A percentile compares a stretch with the other conserved stretches of the same genome.
These are phyloP conservation scores for Sesia bembeciformis DNA, from an alignment of 2,888 invertebrate species.

Conservation along the genomic window DNA sequence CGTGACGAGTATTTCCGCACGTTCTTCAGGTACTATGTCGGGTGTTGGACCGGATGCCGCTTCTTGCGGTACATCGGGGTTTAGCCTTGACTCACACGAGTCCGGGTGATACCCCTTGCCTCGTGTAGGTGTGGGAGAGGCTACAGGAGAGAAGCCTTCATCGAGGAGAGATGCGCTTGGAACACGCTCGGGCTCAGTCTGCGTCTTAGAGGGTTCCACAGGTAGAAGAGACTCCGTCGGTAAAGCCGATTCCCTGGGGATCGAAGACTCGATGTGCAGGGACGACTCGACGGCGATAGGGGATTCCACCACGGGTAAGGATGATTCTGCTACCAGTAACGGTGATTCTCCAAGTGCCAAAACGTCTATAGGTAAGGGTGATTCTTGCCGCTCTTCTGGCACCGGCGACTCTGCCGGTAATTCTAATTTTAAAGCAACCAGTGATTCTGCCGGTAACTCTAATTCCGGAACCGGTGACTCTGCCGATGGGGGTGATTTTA, in stretches of 20 bases:
- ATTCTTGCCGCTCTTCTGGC: constrained; percentile 1
- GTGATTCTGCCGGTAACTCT: constrained; percentile 8
- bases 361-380: background rate
- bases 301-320: constrained; percentile 4
- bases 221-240: constrained; percentile 1
- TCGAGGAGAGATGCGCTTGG: background rate
- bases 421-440: background rate
- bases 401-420: constrained; percentile 10
- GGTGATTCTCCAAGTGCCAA: no score
- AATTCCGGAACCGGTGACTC: background rate
- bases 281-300: constrained; percentile 6
- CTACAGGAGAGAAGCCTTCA: background rate
- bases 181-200: background rate
- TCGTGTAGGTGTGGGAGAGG: background rate
- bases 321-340: background rate
- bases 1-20: constrained; percentile 33
- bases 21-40: constrained; percentile 47
- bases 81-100: background rate
- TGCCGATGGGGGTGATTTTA: background rate
- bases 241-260: constrained; percentile 4
- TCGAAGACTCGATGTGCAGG: constrained; percentile 5
- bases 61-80: background rate
- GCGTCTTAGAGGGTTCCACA: constrained; percentile 6
- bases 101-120: background rate
- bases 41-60: constrained; percentile 33